These are phyloP conservation scores for Anolis carolinensis DNA, from an alignment of 2,113 vertebrate species.

Conservation along the genomic window DNA sequence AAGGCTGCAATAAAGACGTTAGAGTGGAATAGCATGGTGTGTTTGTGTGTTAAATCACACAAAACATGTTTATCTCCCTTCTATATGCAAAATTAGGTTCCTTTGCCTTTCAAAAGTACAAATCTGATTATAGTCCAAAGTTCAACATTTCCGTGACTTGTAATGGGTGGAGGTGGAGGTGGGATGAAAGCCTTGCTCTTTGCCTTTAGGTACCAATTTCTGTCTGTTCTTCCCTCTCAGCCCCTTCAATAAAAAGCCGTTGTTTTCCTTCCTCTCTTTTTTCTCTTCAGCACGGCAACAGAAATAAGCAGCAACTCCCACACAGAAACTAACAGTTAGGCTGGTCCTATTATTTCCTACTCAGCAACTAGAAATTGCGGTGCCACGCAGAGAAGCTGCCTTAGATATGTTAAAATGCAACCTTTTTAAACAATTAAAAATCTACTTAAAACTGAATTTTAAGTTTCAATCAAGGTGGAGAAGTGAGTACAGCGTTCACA, in stretches of 20 bases:
- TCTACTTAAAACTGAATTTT: not conserved
- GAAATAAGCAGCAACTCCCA: constrained; percentile 27
- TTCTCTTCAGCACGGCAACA: not conserved
- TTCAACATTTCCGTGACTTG: not conserved
- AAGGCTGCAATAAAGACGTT: too few relatives aligned
- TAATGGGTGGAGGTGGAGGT: not conserved
- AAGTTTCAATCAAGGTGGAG: too few relatives aligned
- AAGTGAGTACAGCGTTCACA: too few relatives aligned
- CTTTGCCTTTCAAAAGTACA: not conserved
- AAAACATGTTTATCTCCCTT: not conserved
- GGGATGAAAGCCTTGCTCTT: not conserved
- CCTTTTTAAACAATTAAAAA: not conserved
- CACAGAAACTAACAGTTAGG: constrained; percentile 29
- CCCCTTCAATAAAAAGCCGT: not conserved
- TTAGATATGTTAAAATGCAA: not conserved
- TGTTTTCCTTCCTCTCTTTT: not conserved
- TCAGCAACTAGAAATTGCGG: not conserved
- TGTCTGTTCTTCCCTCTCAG: not conserved
- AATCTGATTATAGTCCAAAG: not conserved
- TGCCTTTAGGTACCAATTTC: not conserved
- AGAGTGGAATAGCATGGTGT: too few relatives aligned
- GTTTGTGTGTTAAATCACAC: not conserved
- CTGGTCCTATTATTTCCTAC: constrained; percentile 15
- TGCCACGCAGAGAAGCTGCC: not conserved
- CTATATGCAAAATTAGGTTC: not conserved